Evolutionary conservation across 2,797 vertebrate species (phyloP), one percentile per base, ranked within the genome.

Genomic region (Myotis myotis): DNA sequence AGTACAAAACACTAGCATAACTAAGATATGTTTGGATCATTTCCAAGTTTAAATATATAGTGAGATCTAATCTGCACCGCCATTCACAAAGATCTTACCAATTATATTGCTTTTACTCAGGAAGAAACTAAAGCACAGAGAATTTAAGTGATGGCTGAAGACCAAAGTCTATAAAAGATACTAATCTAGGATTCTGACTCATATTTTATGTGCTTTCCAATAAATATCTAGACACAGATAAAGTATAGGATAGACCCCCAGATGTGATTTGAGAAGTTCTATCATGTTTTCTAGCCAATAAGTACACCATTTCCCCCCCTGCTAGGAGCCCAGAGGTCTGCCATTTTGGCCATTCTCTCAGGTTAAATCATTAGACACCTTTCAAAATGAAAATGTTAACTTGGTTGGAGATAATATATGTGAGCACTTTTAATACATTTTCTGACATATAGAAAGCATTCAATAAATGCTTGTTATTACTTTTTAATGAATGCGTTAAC

Each of bases 401-500:
- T 92, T 96, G 93, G 94, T 92, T 66, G 93, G 87, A 96, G 85
- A 93, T 90, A 93, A 93, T 86, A 89, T 87, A 92, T 80, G 92
- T 82, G 81, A 82, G 88, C 25, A 57, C 51, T 94, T 94, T 87
- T 90, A 93, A 96, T 93, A 93, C 64, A 53, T 87, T 96, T 96
- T 86, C 93, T 95, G 94, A 93, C 93, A 96, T 66, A 79, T 55
- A 93, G 44, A 91, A 96, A 93, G 47, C 87, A 92, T 71, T 82
- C 75, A 38, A 92, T 93, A 93, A 92, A 92, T 82, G 89, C 41
- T 87, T 93, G 87, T 85, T 94, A 96, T 96, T 96, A 95, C 72
- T 96, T 97, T 96, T 97, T 97, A 97, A 96, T 97, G 97, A 97
- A 70, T 83, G 28, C 72, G 89, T 90, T 86, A 96, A 94, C 88